Evolutionary conservation across 2,888 invertebrate genomes (phyloP).

Genomic region (Nebria salina): DNA sequence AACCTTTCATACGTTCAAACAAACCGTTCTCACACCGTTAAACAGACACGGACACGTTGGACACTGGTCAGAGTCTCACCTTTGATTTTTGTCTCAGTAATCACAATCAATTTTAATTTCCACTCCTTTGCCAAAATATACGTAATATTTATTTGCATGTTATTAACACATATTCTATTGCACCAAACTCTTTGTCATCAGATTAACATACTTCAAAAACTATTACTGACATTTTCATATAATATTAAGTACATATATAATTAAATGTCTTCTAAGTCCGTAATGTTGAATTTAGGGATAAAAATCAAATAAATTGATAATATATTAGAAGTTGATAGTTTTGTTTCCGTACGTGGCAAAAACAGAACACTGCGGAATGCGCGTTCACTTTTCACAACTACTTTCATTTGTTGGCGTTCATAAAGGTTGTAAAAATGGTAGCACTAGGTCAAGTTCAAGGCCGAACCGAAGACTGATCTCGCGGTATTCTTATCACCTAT

Average conservation of each 20-base stretch:
- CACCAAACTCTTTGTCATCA: too few relatives aligned
- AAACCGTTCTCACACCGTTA: slow-evolving; percentile 7
- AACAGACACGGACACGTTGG: slow-evolving; percentile 1
- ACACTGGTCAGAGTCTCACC: not conserved
- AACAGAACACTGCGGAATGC: not conserved
- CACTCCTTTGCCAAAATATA: not conserved
- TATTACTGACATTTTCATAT: too few relatives aligned
- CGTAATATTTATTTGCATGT: too few relatives aligned
- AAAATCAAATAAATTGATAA: too few relatives aligned
- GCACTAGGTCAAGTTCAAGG: slow-evolving; percentile 32
- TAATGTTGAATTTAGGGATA: too few relatives aligned
- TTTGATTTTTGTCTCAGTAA: not conserved
- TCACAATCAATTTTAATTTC: not conserved
- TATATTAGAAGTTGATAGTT: too few relatives aligned
- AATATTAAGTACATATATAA: too few relatives aligned
- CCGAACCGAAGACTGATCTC: not conserved
- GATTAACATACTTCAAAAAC: too few relatives aligned
- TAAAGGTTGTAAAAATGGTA: slow-evolving; percentile 23
- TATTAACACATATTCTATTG: too few relatives aligned
- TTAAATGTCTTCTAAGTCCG: too few relatives aligned
- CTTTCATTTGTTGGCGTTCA: slow-evolving; percentile 22
- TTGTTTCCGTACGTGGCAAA: too few relatives aligned
- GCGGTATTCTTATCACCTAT: too few relatives aligned
- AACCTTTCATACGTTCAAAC: slow-evolving; percentile 29
- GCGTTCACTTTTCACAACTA: slow-evolving; percentile 18